phyloP scores from a whole-genome alignment of 2,797 vertebrate genomes.

The Diplodus sargus region DNA sequence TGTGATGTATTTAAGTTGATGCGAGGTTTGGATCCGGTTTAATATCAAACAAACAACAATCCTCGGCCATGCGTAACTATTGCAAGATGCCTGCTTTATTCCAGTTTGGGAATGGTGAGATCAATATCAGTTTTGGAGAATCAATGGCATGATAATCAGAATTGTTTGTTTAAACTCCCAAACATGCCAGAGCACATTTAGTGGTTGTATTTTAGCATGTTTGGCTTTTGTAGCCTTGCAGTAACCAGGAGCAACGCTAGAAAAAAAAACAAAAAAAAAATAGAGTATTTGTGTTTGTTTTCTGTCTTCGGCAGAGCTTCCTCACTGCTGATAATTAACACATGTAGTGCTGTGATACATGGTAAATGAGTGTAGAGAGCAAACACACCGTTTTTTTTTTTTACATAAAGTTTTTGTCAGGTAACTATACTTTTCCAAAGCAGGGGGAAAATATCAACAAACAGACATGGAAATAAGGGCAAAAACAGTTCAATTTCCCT shows the following conservation, averaged over 20 bases:
- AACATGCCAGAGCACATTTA: neutral
- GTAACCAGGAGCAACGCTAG: neutral
- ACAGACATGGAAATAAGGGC: slow-evolving; percentile 35
- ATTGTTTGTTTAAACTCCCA: slow-evolving; percentile 20
- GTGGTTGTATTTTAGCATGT: neutral
- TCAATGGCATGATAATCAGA: slow-evolving; percentile 7
- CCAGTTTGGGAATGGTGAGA: slow-evolving; percentile 1
- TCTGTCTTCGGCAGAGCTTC: neutral
- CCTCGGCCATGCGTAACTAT: neutral
- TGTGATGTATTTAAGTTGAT: neutral
- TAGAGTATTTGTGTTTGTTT: slow-evolving; percentile 2
- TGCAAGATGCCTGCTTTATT: neutral
- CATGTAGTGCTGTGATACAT: neutral
- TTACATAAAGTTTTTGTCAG: slow-evolving; percentile 5
- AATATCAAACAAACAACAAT: slow-evolving; percentile 8
- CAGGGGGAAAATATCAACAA: slow-evolving; percentile 28
- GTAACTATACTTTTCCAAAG: slow-evolving; percentile 13
- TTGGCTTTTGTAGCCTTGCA: neutral
- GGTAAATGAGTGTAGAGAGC: neutral
- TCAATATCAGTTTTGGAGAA: slow-evolving; percentile 23
- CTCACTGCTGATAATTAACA: neutral
- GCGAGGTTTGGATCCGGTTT: neutral
- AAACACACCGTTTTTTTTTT: slow-evolving; percentile 16
- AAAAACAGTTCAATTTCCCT: slow-evolving; percentile 41
- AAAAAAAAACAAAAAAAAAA: neutral